A percentile compares a stretch with the other conserved stretches of the same genome.
phyloP scores from a whole-genome alignment of 2,113 vertebrate genomes.

The Rhinoderma darwinii region DNA sequence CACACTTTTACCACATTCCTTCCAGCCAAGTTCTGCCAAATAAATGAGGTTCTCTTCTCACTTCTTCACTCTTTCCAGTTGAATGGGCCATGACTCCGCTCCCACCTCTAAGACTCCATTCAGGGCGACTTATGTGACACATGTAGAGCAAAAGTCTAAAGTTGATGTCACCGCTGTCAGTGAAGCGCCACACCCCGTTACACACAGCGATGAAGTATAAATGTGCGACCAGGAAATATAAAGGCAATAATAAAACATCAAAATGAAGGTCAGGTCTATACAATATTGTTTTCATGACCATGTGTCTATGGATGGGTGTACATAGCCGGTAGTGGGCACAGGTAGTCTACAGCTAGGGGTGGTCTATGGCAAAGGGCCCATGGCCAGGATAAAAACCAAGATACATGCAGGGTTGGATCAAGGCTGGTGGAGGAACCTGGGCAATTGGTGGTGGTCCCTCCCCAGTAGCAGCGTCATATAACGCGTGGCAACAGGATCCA shows the following conservation, averaged over 20 bases:
- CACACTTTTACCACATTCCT: constrained; percentile 57
- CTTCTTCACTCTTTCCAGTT: constrained; percentile 68
- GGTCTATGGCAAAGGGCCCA: no score
- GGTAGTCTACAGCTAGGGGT: no score
- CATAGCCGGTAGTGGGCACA: not conserved
- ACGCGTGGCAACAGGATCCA: no score
- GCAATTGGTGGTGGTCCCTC: no score
- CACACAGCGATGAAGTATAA: not conserved
- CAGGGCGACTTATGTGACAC: not conserved
- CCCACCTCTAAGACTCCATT: constrained; percentile 60
- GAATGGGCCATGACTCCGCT: constrained; percentile 64
- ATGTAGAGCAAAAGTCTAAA: not conserved
- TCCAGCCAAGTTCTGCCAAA: constrained; percentile 61
- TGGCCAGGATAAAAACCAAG: no score
- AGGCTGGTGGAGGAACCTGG: no score
- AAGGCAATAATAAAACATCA: not conserved
- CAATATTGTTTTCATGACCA: not conserved
- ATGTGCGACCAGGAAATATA: not conserved
- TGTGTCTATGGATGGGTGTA: not conserved
- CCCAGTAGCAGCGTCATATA: no score
- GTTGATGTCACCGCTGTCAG: not conserved
- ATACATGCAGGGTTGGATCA: no score
- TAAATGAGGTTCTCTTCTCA: constrained; percentile 61
- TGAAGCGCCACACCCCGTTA: not conserved
- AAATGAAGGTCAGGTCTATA: not conserved